These are phyloP conservation scores for Thumatha senex DNA, from an alignment of 2,888 invertebrate species.

Conservation along the genomic window DNA sequence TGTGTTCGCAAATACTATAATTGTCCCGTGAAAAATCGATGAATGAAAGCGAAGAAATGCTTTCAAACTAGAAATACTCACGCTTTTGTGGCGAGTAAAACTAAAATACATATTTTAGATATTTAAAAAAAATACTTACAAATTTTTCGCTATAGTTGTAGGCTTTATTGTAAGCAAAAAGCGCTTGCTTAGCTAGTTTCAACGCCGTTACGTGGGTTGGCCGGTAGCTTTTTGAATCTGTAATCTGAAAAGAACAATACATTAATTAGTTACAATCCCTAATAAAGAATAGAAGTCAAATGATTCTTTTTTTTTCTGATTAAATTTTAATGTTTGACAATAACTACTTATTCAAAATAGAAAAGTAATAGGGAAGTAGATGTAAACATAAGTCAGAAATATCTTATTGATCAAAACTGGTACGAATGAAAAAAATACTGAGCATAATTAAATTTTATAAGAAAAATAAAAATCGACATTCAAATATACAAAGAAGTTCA, in stretches of 20 bases:
- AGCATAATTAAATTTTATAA: too few relatives aligned
- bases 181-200: conserved; percentile 50
- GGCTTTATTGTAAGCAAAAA: conserved; percentile 21
- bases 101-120: conserved; percentile 1
- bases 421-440: too few relatives aligned
- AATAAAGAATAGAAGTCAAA: too few relatives aligned
- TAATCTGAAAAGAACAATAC: conserved; percentile 54
- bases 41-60: conserved; percentile 70
- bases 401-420: too few relatives aligned
- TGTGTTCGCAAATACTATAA: conserved; percentile 63
- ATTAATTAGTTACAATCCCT: not conserved
- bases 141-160: conserved; percentile 63
- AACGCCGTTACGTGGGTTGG: conserved; percentile 54
- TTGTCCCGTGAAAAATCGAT: conserved; percentile 53
- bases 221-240: conserved; percentile 45
- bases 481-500: too few relatives aligned
- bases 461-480: too few relatives aligned
- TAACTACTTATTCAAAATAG: too few relatives aligned
- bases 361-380: too few relatives aligned
- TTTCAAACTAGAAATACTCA: conserved; percentile 13
- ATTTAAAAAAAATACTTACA: conserved; percentile 58
- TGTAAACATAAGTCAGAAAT: too few relatives aligned
- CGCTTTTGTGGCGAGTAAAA: not conserved
- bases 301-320: too few relatives aligned
- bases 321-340: too few relatives aligned